Base-by-base conservation (phyloP, 2,888 invertebrate genomes). In the Enoplolaimus lenunculus region DNA sequence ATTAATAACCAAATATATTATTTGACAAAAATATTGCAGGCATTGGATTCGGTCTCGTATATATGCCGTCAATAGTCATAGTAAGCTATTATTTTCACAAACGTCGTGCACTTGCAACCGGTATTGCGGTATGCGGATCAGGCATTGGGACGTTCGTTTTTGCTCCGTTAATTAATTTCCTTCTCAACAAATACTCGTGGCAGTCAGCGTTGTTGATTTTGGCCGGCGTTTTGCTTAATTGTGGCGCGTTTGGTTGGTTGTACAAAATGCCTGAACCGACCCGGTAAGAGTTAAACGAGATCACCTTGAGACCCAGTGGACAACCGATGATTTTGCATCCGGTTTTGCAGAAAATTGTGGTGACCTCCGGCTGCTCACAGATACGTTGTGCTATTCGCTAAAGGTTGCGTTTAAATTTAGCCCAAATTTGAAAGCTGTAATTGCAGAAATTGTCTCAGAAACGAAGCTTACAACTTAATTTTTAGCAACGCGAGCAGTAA, bases 21-120 rank as follows among this genome's bases (percentile, higher is more conserved):
- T n/a, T n/a, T n/a, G n/a, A n/a, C n/a, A n/a, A n/a, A n/a, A n/a
- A n/a, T n/a, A n/a, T 76, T 80, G 1, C 79, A 87, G 95, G 95
- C 60, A 83, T 93, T 68, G 97, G 97, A 30, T 91, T 97, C 77
- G 97, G 97, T 0, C 86, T 98, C 74, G 93, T 98, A 79, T 98
- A 97, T 81, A 85, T 98, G 70, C 97, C 98, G 0, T 94, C 97
- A 68, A 95, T 98, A 75, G 95, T 98, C 70, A 91, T 91, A 80
- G 95, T 98, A 34, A 92, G 93, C 0, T 90, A 90, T 75, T 98
- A 97, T 85, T 98, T 98, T 80, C 93, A 97, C 80, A 89, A 90
- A 77, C 88, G 88, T 77, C 86, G 97, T 71, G 91, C 95, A 34
- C 86, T 97, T 76, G 97, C 98, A 1, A 98, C 94, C 0, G 97